These are phyloP conservation scores for Scylla paramamosain DNA, from an alignment of 1,140 invertebrate genomes.

Conservation along the genomic window DNA sequence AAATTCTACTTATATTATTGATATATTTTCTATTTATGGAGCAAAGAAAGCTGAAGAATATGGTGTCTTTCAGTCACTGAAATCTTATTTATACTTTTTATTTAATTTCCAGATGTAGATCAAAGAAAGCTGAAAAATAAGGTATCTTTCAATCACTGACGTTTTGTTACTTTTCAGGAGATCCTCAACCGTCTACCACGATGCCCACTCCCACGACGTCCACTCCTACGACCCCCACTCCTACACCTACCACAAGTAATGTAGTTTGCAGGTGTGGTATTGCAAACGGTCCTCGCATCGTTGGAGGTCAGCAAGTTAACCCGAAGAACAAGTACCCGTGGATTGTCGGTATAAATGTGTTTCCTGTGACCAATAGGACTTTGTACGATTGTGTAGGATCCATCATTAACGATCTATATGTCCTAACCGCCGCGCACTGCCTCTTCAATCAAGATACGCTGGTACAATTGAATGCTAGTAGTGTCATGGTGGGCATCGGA, in stretches of 20 bases:
- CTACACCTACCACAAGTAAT: background rate
- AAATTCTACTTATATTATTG: no score
- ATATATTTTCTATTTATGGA: no score
- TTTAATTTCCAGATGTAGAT: no score
- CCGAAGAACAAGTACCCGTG: slow-evolving; percentile 38
- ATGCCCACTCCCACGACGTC: background rate
- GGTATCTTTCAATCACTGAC: no score
- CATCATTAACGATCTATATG: slow-evolving; percentile 38
- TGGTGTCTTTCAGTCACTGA: no score
- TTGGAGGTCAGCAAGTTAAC: background rate
- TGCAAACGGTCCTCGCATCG: slow-evolving; percentile 15
- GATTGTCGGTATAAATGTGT: background rate
- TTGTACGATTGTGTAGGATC: background rate
- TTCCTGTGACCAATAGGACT: background rate
- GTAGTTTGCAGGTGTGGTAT: slow-evolving; percentile 27
- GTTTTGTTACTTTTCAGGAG: no score
- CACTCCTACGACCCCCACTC: background rate
- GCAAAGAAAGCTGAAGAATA: no score
- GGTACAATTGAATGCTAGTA: background rate
- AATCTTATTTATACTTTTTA: no score
- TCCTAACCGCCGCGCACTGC: slow-evolving; percentile 56
- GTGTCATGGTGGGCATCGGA: slow-evolving; percentile 8
- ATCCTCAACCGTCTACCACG: background rate
- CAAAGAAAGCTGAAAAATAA: no score
- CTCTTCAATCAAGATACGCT: background rate